phyloP scores from a whole-genome alignment of 2,888 invertebrate species.

The Crepidodera aurea region DNA sequence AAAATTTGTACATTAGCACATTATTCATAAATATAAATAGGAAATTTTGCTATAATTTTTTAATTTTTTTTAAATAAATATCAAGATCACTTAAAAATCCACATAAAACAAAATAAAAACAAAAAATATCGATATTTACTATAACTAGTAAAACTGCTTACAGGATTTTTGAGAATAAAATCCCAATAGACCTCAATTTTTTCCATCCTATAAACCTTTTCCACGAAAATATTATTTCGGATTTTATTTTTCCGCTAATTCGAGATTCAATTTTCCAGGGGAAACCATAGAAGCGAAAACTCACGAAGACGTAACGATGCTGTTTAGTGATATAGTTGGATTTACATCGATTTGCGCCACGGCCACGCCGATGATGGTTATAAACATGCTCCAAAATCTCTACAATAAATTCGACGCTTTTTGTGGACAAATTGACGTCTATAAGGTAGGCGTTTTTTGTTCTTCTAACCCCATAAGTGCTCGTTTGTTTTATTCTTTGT shows the following conservation, averaged over 20 bases:
- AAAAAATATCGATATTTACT: no score
- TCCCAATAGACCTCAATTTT: no score
- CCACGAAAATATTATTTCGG: not conserved
- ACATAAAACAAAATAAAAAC: no score
- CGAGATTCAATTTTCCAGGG: constrained; percentile 63
- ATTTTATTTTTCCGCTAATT: not conserved
- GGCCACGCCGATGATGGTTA: constrained; percentile 94
- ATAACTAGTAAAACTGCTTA: no score
- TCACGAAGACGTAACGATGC: constrained; percentile 92
- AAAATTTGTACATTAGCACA: no score
- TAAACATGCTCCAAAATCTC: constrained; percentile 91
- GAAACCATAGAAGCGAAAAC: constrained; percentile 92
- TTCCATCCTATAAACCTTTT: not conserved
- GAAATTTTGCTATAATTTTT: no score
- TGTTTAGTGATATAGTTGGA: constrained; percentile 96
- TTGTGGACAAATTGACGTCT: constrained; percentile 92
- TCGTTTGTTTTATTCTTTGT: not conserved
- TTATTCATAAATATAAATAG: no score
- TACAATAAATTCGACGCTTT: constrained; percentile 94
- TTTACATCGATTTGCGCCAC: constrained; percentile 96
- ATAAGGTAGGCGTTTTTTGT: constrained; percentile 73
- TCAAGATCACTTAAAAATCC: no score
- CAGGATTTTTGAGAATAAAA: no score
- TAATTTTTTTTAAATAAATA: no score
- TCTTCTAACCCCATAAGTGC: not conserved